A percentile compares a stretch with the other conserved stretches of the same genome.
phyloP scores from a whole-genome alignment of 2,797 vertebrate genomes.

The Zenarchopterus dispar region DNA sequence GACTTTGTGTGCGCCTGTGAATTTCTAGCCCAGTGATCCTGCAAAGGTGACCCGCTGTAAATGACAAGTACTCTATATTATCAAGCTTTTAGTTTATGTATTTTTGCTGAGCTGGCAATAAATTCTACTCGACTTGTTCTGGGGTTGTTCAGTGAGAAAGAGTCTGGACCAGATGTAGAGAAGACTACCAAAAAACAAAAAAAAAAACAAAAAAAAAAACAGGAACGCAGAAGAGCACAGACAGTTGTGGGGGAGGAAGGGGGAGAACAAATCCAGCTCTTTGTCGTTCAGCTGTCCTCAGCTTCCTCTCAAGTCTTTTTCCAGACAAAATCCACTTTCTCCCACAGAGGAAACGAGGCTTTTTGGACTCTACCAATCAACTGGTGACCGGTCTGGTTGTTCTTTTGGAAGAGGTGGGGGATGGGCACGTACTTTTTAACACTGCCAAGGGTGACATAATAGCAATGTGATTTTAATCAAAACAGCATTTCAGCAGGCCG shows the following conservation, averaged over 20 bases:
- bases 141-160: constrained; percentile 19
- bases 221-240: constrained; percentile 18
- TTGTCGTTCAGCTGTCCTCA: constrained; percentile 69
- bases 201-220: too few species aligned
- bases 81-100: constrained; percentile 33
- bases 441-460: constrained; percentile 82
- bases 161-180: constrained; percentile 73
- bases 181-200: too few species aligned
- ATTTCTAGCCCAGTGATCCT: constrained; percentile 33
- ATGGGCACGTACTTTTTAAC: constrained; percentile 52
- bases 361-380: constrained; percentile 40
- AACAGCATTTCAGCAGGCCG: constrained; percentile 73
- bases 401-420: constrained; percentile 66
- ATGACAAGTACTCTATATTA: constrained; percentile 18
- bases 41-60: constrained; percentile 45
- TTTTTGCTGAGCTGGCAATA: constrained; percentile 30
- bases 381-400: constrained; percentile 38
- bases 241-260: constrained; percentile 62
- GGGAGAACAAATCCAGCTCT: constrained; percentile 64
- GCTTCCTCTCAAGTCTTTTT: constrained; percentile 53
- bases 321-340: constrained; percentile 56
- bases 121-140: constrained; percentile 33
- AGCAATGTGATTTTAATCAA: constrained; percentile 83
- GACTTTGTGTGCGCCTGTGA: background rate
- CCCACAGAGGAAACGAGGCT: constrained; percentile 51